Conservation (phyloP, 2,888 invertebrate genomes). For the Caradrina clavipalpis region DNA sequence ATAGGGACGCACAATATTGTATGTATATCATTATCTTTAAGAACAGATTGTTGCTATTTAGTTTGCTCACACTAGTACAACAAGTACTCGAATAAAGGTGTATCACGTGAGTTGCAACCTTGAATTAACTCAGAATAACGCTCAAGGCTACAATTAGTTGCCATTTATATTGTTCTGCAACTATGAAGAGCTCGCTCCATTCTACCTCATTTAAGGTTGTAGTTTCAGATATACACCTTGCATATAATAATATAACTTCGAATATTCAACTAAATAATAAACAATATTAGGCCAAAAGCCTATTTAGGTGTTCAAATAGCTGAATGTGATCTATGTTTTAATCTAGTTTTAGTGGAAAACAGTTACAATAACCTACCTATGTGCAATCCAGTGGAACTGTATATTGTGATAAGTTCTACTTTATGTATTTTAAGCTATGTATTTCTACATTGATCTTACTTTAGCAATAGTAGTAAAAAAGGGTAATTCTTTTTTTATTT, state of each 20-base stretch:
- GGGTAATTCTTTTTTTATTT: neutral
- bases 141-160: slow-evolving; percentile 40
- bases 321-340: slow-evolving; percentile 43
- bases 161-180: slow-evolving; percentile 2
- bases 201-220: slow-evolving; percentile 44
- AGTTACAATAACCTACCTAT: neutral
- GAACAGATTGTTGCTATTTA: slow-evolving; percentile 8
- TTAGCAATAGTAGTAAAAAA: slow-evolving; percentile 28
- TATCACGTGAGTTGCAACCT: slow-evolving; percentile 22
- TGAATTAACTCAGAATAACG: slow-evolving; percentile 32
- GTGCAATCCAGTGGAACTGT: slow-evolving; percentile 22
- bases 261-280: slow-evolving; percentile 3
- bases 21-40: slow-evolving; percentile 26
- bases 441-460: slow-evolving; percentile 22
- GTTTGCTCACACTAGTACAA: slow-evolving; percentile 16
- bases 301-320: slow-evolving; percentile 42
- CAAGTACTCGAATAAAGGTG: slow-evolving; percentile 41
- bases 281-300: slow-evolving; percentile 12
- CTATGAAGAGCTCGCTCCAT: neutral
- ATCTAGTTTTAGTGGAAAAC: slow-evolving; percentile 28
- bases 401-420: slow-evolving; percentile 15
- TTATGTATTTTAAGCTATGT: slow-evolving; percentile 28
- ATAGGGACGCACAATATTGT: slow-evolving; percentile 52
- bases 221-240: slow-evolving; percentile 13
- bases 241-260: slow-evolving; percentile 9